Conservation (phyloP, 2,797 vertebrate species). For the Gymnoscopelus braueri region DNA sequence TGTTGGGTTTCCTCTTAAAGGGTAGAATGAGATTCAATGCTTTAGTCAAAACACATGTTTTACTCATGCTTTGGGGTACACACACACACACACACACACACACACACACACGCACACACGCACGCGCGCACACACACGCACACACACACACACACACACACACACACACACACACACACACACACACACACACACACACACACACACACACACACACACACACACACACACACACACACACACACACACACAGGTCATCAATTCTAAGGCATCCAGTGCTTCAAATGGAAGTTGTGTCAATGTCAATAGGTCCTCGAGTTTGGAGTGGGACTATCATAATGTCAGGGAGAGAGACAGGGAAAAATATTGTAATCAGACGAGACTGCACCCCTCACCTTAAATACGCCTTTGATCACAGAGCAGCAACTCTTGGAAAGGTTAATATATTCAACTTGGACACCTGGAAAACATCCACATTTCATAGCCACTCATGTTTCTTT, state of each 20-base stretch:
- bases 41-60: conserved; percentile 63
- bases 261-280: conserved; percentile 22
- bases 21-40: conserved; percentile 52
- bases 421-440: conserved; percentile 2
- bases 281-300: conserved; percentile 60
- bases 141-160: neutral
- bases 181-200: neutral
- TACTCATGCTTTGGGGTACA: neutral
- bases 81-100: too few species aligned
- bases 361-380: conserved; percentile 59
- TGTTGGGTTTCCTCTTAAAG: conserved; percentile 56
- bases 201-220: neutral
- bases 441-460: neutral
- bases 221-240: neutral
- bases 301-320: conserved; percentile 52
- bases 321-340: conserved; percentile 44
- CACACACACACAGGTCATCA: conserved; percentile 16
- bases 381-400: conserved; percentile 31
- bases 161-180: neutral
- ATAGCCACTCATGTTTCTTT: neutral
- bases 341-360: conserved; percentile 26
- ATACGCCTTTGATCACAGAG: conserved; percentile 45
- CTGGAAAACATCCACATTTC: neutral
- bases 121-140: neutral
- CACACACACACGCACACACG: neutral